Evolutionary conservation across 35 echinoderm and acorn worm genomes (phyloP).

Genomic region (Holothuria glaberrima): DNA sequence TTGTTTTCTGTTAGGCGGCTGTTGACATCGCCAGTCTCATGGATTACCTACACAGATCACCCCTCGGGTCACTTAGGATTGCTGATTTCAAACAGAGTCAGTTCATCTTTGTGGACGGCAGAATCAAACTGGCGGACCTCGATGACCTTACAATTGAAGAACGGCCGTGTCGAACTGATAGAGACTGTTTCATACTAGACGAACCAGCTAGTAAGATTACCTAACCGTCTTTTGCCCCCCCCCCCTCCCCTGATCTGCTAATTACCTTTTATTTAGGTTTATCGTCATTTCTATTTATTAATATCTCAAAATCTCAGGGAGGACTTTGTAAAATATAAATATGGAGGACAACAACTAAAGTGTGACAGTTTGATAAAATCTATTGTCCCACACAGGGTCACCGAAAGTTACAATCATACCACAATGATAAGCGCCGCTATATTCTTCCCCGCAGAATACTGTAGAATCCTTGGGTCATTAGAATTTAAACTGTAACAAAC

Average conservation of each 20-base stretch:
- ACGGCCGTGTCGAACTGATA: slow-evolving; percentile 55
- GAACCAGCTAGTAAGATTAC: slow-evolving; percentile 48
- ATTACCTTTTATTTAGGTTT: background rate
- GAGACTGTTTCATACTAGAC: slow-evolving; percentile 70
- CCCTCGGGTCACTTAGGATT: slow-evolving; percentile 80
- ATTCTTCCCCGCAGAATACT: too few species aligned
- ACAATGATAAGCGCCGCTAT: too few species aligned
- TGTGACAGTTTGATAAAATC: too few species aligned
- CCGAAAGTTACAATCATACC: too few species aligned
- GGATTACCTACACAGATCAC: slow-evolving; percentile 72
- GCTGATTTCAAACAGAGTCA: slow-evolving; percentile 84
- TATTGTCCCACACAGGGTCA: too few species aligned
- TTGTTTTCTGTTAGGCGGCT: slow-evolving; percentile 34
- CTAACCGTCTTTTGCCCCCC: background rate
- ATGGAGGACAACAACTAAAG: too few species aligned
- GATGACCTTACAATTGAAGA: slow-evolving; percentile 85
- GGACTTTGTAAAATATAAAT: too few species aligned
- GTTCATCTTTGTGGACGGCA: slow-evolving; percentile 71
- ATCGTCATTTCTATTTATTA: too few species aligned
- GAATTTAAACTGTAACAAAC: too few species aligned
- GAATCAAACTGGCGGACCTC: slow-evolving; percentile 78
- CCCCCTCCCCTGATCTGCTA: background rate
- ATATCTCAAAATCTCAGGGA: too few species aligned
- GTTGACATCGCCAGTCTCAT: slow-evolving; percentile 68
- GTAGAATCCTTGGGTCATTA: too few species aligned